Evolutionary conservation across 2,888 invertebrate species (phyloP).

Genomic region (Pachliopta kotzebuea): DNA sequence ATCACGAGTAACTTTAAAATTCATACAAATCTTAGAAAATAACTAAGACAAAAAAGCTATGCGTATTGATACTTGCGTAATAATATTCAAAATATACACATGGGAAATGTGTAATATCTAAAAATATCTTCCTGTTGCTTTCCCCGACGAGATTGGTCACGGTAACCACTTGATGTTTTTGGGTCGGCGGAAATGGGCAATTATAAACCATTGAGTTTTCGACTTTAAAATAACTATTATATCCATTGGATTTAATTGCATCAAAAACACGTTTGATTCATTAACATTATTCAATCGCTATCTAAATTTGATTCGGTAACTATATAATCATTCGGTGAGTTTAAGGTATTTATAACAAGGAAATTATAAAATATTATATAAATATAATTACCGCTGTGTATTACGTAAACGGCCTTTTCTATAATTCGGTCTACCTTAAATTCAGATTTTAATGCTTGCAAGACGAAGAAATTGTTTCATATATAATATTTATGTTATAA

Average conservation of each 20-base stretch:
- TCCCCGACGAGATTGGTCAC: slow-evolving; percentile 8
- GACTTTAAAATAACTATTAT: slow-evolving; percentile 17
- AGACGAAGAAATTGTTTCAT: too few relatives aligned
- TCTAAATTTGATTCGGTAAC: slow-evolving; percentile 10
- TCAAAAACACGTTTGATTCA: slow-evolving; percentile 1
- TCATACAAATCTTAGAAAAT: too few relatives aligned
- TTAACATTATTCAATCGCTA: slow-evolving; percentile 3
- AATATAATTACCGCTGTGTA: too few relatives aligned
- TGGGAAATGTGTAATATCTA: slow-evolving; percentile 3
- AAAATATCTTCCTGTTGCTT: slow-evolving; percentile 17
- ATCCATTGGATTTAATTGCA: slow-evolving; percentile 11
- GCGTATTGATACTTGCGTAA: too few relatives aligned
- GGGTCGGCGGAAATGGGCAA: slow-evolving; percentile 16
- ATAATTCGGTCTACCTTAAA: too few relatives aligned
- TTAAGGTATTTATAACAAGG: background rate
- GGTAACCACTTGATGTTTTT: slow-evolving; percentile 11
- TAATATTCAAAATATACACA: background rate
- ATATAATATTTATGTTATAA: too few relatives aligned
- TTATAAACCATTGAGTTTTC: slow-evolving; percentile 11
- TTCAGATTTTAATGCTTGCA: too few relatives aligned
- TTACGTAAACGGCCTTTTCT: too few relatives aligned
- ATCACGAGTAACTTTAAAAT: too few relatives aligned
- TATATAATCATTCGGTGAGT: too few relatives aligned
- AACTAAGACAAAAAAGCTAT: too few relatives aligned
- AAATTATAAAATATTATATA: background rate